A percentile compares a stretch with the other conserved stretches of the same genome.
Conservation (phyloP, 2,888 invertebrate genomes). For the Oasisia sp. region DNA sequence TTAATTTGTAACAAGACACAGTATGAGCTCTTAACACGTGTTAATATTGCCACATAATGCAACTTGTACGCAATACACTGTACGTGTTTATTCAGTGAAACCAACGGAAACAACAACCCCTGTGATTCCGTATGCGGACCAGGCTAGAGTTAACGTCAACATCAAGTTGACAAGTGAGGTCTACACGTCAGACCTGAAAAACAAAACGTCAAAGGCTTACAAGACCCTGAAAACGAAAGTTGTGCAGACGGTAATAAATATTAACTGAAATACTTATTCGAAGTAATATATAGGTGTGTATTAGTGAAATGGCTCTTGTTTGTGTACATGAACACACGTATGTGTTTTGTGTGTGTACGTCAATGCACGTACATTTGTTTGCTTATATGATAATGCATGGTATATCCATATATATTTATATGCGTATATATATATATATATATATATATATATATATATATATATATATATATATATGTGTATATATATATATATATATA, state of each 20-base stretch:
- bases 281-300: not conserved
- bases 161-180: not conserved
- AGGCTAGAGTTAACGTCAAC: not conserved
- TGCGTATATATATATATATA: not conserved
- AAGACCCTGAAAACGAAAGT: not conserved
- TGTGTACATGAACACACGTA: not conserved
- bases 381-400: no score
- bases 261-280: not conserved
- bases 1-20: no score
- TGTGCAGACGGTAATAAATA: not conserved
- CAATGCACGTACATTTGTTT: no score
- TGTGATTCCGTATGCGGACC: not conserved
- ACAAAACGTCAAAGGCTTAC: not conserved
- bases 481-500: no score
- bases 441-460: no score
- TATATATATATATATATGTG: no score
- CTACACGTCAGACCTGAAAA: not conserved
- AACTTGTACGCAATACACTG: no score
- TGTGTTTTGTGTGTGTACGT: not conserved
- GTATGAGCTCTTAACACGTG: no score
- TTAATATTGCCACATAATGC: no score
- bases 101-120: no score
- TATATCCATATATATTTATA: not conserved
- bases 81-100: no score
- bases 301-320: not conserved